Evolutionary conservation across 2,797 vertebrate genomes (phyloP).

Genomic region (Phyllotis vaccarum): DNA sequence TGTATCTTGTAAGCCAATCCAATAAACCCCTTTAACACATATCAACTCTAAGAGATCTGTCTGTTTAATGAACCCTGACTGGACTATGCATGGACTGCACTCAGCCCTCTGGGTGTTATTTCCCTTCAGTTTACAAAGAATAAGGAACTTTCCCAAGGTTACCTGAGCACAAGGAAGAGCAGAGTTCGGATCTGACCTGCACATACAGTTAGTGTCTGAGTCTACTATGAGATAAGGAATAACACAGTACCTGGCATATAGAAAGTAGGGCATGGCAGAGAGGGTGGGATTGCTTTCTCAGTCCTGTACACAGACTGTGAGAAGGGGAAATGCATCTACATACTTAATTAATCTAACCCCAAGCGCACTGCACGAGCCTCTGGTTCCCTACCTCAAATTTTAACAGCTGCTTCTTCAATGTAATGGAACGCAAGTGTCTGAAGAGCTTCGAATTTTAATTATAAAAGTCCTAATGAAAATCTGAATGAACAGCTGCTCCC

Average conservation of each 20-base stretch:
- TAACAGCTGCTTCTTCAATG: slow-evolving; percentile 72
- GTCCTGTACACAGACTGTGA: neutral
- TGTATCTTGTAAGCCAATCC: neutral
- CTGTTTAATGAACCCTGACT: neutral
- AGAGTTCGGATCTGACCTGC: neutral
- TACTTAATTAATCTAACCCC: slow-evolving; percentile 57
- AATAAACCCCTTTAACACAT: neutral
- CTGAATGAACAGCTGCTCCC: slow-evolving; percentile 85
- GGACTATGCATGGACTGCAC: neutral
- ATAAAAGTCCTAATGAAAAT: slow-evolving; percentile 83
- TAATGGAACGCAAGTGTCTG: slow-evolving; percentile 77
- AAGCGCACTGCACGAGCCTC: slow-evolving; percentile 38
- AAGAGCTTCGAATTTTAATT: slow-evolving; percentile 81
- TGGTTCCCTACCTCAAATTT: slow-evolving; percentile 58
- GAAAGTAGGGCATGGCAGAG: neutral
- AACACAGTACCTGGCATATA: neutral
- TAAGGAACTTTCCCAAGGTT: slow-evolving; percentile 18
- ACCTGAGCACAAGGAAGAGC: neutral
- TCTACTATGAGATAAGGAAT: neutral
- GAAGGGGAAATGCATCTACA: slow-evolving; percentile 15
- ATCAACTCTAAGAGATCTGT: neutral
- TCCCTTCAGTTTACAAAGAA: neutral
- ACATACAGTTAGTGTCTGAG: neutral
- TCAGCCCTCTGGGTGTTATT: neutral
- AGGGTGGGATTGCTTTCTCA: neutral